These are phyloP conservation scores for Scaptomyza parva DNA, from an alignment of 2,888 invertebrate species.

Conservation along the genomic window DNA sequence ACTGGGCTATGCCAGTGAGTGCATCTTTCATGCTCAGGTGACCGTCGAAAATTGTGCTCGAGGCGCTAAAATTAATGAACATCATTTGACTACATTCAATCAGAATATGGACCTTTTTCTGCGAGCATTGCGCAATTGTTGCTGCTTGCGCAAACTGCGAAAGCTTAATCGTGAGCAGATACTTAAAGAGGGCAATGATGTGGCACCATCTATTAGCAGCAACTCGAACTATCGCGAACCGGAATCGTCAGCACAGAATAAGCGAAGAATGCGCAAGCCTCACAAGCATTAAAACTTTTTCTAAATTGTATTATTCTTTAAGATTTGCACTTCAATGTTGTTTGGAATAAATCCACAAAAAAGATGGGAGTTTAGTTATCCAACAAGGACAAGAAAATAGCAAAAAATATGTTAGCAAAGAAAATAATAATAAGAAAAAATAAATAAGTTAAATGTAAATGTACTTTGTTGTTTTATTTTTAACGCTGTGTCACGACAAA, in stretches of 20 bases:
- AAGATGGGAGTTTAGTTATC: constrained; percentile 11
- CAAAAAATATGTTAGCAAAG: constrained; percentile 16
- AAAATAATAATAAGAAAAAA: too few relatives aligned
- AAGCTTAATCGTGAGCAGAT: constrained; percentile 15
- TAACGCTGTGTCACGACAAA: too few relatives aligned
- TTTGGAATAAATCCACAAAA: background rate
- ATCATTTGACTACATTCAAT: constrained; percentile 54
- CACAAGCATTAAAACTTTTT: constrained; percentile 10
- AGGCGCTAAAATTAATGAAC: constrained; percentile 18
- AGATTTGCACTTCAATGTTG: constrained; percentile 10
- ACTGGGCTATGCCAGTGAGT: constrained; percentile 72
- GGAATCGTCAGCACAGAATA: constrained; percentile 3
- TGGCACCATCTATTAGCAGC: constrained; percentile 21
- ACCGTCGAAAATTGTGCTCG: constrained; percentile 47
- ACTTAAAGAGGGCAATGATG: constrained; percentile 2
- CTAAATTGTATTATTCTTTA: constrained; percentile 2
- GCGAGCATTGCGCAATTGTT: constrained; percentile 61
- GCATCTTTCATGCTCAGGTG: constrained; percentile 68
- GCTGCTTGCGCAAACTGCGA: constrained; percentile 42
- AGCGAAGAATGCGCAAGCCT: constrained; percentile 20
- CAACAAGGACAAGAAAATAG: constrained; percentile 7
- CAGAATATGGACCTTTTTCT: constrained; percentile 74
- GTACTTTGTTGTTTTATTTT: background rate
- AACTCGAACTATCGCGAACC: constrained; percentile 1
- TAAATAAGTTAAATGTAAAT: constrained; percentile 19